Percentiles rank a stretch among this genome's conserved stretches.
Conservation (phyloP, 2,797 vertebrate species). For the Decapterus maruadsi region DNA sequence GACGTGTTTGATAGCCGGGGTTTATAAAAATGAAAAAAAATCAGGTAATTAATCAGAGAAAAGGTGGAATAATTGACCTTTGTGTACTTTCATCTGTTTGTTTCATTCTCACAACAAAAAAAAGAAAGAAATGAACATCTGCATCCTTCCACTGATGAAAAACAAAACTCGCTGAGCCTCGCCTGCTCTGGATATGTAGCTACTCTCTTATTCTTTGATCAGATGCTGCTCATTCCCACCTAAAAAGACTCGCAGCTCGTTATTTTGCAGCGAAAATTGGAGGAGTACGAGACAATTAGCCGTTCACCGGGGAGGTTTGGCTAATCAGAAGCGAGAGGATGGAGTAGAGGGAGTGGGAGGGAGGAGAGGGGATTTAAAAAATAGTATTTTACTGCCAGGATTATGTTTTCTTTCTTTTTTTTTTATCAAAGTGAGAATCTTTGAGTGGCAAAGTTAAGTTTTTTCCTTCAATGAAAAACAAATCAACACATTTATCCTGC, state of each 20-base stretch:
- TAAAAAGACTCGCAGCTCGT: conserved; percentile 56
- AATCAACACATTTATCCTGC: conserved; percentile 7
- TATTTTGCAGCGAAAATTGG: conserved; percentile 60
- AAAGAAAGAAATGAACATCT: conserved; percentile 28
- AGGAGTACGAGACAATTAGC: conserved; percentile 66
- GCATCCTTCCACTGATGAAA: conserved; percentile 28
- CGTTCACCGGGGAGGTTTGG: conserved; percentile 56
- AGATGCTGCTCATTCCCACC: conserved; percentile 51
- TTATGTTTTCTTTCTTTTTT: neutral
- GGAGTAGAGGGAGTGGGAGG: neutral
- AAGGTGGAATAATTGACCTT: conserved; percentile 9
- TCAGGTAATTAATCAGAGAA: conserved; percentile 24
- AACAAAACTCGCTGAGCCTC: conserved; percentile 35
- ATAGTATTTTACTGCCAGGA: conserved; percentile 10
- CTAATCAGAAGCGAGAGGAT: conserved; percentile 38
- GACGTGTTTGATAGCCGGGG: neutral
- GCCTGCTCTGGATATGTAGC: conserved; percentile 24
- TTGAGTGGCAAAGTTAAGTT: conserved; percentile 15
- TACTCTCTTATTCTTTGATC: conserved; percentile 54
- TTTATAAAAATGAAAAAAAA: neutral
- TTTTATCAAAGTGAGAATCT: conserved; percentile 13
- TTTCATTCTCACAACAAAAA: conserved; percentile 3
- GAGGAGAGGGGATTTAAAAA: conserved; percentile 36
- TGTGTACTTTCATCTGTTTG: conserved; percentile 23
- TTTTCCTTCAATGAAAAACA: neutral